Percentiles rank a stretch among this genome's conserved stretches.
These are phyloP conservation scores for Microctonus aethiopoides DNA, from an alignment of 2,888 invertebrate genomes.

Conservation along the genomic window DNA sequence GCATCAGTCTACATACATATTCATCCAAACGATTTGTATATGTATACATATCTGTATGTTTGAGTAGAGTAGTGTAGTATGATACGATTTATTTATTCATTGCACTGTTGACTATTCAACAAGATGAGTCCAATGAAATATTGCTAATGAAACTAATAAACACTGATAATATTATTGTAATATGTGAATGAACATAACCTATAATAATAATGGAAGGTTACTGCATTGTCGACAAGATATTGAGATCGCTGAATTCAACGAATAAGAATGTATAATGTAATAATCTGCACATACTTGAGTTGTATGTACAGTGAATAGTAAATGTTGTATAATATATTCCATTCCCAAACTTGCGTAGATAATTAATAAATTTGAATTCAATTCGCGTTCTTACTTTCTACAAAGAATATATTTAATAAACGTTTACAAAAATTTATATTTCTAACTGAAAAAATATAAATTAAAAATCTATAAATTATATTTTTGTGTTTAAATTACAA, in stretches of 20 bases:
- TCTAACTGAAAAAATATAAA: neutral
- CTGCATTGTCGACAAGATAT: neutral
- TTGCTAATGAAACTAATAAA: neutral
- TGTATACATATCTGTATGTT: neutral
- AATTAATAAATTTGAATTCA: neutral
- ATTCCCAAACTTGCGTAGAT: neutral
- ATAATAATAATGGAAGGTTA: neutral
- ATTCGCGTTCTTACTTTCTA: neutral
- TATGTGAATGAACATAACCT: neutral
- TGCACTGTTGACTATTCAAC: neutral
- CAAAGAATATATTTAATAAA: neutral
- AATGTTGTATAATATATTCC: neutral
- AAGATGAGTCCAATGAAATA: neutral
- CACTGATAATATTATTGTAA: neutral
- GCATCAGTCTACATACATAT: neutral
- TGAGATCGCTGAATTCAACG: neutral
- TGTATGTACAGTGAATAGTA: neutral
- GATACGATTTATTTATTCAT: neutral
- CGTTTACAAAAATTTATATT: neutral
- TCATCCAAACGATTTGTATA: neutral
- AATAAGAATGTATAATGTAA: neutral
- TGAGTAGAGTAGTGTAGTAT: neutral
- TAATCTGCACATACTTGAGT: neutral
- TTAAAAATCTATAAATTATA: neutral
- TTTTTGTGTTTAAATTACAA: neutral